Conservation (phyloP, 1,140 invertebrate genomes). For the Cydia amplana region DNA sequence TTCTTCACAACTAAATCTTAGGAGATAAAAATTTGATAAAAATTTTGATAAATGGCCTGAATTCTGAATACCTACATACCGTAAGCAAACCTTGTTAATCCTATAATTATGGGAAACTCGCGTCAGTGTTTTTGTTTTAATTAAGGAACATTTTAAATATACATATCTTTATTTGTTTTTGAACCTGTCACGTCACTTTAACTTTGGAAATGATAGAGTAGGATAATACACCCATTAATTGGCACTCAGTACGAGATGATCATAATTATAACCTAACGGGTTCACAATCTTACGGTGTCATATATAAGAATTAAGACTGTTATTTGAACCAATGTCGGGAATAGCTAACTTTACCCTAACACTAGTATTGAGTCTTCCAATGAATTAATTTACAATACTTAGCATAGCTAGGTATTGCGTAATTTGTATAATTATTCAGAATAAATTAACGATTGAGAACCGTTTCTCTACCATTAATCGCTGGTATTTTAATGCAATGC, state of each 20-base stretch:
- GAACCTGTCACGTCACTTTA: not conserved
- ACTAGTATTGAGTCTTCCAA: not conserved
- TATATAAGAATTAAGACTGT: too few relatives aligned
- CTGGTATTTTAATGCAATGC: conserved; percentile 19
- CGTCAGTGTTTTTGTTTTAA: not conserved
- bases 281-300: too few relatives aligned
- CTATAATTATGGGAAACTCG: conserved; percentile 7
- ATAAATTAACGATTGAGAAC: conserved; percentile 14
- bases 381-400: not conserved
- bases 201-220: not conserved
- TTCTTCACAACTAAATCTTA: conserved; percentile 20
- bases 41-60: conserved; percentile 3
- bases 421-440: conserved; percentile 25
- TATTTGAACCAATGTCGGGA: not conserved
- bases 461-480: conserved; percentile 15
- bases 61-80: not conserved
- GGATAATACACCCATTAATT: not conserved
- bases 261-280: too few relatives aligned
- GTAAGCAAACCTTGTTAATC: conserved; percentile 19
- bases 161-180: not conserved
- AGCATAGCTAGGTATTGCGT: not conserved
- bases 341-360: not conserved
- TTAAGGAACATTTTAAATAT: not conserved
- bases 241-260: not conserved
- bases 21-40: conserved; percentile 20